Conservation (phyloP, 2,113 vertebrate genomes). For the Anser brachyrhynchus region DNA sequence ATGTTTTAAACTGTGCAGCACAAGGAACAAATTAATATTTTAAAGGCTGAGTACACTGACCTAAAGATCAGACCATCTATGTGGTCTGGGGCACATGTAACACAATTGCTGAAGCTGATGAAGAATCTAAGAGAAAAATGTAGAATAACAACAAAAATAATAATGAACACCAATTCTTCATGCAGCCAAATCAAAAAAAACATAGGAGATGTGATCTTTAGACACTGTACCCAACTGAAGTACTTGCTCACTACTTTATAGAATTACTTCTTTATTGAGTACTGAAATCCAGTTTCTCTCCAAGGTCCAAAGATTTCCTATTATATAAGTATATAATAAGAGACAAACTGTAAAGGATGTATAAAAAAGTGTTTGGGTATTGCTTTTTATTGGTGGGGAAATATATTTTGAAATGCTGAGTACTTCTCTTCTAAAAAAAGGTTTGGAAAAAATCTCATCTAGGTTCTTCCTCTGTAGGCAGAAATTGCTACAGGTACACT, state of each 20-base stretch:
- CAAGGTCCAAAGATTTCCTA: not conserved
- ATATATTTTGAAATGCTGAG: not conserved
- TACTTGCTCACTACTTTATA: not conserved
- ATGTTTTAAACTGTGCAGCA: not conserved
- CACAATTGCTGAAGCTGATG: not conserved
- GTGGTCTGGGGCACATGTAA: not conserved
- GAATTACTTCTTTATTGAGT: not conserved
- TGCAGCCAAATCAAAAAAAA: not conserved
- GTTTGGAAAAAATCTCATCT: not conserved
- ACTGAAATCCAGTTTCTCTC: not conserved
- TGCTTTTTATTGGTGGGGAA: not conserved
- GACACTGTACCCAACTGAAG: not conserved
- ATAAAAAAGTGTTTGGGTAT: not conserved
- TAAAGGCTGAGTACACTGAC: not conserved
- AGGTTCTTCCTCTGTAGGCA: not conserved
- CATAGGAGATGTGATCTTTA: not conserved
- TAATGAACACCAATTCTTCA: not conserved
- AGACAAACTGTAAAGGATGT: not conserved
- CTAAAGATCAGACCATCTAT: not conserved
- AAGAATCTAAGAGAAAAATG: not conserved
- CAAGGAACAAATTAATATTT: conserved; percentile 9
- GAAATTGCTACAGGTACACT: not conserved
- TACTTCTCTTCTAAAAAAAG: not conserved
- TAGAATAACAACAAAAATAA: not conserved
- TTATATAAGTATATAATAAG: not conserved